Conservation (phyloP, 1,140 invertebrate genomes). For the Procambarus virginalis region DNA sequence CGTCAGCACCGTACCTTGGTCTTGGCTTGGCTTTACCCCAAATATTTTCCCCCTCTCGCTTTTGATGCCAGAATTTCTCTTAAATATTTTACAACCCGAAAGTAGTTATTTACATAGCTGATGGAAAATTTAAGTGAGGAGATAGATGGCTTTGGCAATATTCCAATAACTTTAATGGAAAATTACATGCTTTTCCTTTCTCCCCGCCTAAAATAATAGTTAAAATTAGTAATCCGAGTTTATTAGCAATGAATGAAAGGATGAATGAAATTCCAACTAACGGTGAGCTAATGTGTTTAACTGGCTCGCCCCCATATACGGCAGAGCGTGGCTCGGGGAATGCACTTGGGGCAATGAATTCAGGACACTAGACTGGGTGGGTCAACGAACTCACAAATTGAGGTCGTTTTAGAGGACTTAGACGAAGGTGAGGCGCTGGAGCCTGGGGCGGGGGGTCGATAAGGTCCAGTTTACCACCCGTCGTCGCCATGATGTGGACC, state of each 20-base stretch:
- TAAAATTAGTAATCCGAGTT: no score
- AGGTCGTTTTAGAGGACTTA: not conserved
- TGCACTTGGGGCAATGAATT: not conserved
- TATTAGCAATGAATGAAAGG: no score
- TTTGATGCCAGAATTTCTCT: not conserved
- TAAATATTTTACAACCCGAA: not conserved
- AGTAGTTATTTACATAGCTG: not conserved
- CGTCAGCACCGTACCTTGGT: not conserved
- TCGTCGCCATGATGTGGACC: not conserved
- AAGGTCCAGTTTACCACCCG: not conserved
- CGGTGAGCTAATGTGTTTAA: no score
- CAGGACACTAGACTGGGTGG: not conserved
- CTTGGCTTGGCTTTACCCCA: not conserved
- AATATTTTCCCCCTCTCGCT: not conserved
- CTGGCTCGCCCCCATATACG: no score
- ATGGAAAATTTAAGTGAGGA: not conserved
- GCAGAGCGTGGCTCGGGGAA: not conserved
- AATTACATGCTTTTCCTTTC: no score
- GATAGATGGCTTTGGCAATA: no score
- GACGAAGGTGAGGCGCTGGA: not conserved
- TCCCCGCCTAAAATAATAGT: no score
- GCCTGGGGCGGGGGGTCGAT: not conserved
- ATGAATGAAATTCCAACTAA: no score
- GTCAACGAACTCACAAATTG: not conserved
- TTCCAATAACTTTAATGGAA: no score